Evolutionary conservation across 2,113 vertebrate genomes (phyloP), one percentile per base, ranked within the genome.

Genomic region (Phylloscopus trochilus): DNA sequence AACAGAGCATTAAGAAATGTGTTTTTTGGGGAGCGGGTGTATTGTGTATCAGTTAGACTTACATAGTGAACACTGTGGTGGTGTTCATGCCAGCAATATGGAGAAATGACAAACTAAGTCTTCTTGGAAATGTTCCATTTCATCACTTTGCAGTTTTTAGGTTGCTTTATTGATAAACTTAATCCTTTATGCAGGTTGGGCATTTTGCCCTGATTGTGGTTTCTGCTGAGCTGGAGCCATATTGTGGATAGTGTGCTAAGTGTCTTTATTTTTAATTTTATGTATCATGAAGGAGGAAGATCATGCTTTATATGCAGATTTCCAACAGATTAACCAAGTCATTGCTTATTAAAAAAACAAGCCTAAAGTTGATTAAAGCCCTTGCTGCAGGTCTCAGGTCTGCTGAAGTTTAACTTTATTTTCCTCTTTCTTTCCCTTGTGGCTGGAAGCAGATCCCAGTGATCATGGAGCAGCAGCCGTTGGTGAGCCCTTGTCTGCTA

Each of bases 151-250:
- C 64, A 70, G 64, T 43, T 87, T 67, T 88, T 77, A 77, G 43
- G 52, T 80, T 92, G 44, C 30, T 69, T 82, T 69, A 80, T 86
- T 74, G 83, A 67, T 93, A 89, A 88, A 73, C 55, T 58, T 70
- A 73, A 55, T 90, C 55, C 68, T 81, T 94, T 91, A 47, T 24
- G 7, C 51, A 79, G 72, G 53, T 41, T 79, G 81, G 90, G 58
- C 90, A 15, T 64, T 80, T 62, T 90, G 90, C 82, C 58, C 53
- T 70, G 78, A 5, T 24, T 46, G 49, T 73, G 63, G 59, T 73
- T 92, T 88, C 67, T 93, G 64, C 62, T 82, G 75, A 56, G 39
- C 44, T 46, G 14, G 26, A 68, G 20, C 4, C 15, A 31, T 66
- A 30, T 55, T 78, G 41, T 75, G 41, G 43, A 47, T 23, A 60